These are phyloP conservation scores for Liopterus haemorrhoidalis DNA, from an alignment of 2,888 invertebrate genomes.

Conservation along the genomic window DNA sequence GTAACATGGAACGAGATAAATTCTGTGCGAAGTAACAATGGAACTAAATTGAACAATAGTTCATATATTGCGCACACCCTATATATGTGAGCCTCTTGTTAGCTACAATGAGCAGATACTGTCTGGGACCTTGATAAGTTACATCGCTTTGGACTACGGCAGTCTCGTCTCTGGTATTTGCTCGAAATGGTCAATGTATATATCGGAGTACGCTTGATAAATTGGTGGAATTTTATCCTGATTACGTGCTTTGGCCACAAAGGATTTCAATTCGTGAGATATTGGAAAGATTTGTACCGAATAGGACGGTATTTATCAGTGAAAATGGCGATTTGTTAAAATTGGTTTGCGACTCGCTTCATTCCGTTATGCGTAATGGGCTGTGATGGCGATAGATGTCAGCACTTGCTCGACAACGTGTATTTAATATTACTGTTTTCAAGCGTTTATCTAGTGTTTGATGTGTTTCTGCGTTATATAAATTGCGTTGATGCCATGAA, in stretches of 20 bases:
- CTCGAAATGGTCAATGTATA: neutral
- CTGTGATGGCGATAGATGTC: conserved; percentile 22
- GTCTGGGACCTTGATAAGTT: neutral
- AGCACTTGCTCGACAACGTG: too few species aligned
- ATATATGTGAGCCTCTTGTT: too few species aligned
- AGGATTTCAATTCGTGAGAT: conserved; percentile 25
- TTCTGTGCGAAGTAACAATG: conserved; percentile 21
- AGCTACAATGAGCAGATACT: too few species aligned
- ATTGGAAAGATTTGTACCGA: conserved; percentile 25
- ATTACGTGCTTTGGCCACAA: conserved; percentile 23
- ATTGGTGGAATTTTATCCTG: conserved; percentile 23
- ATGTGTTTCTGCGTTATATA: too few species aligned
- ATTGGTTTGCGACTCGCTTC: conserved; percentile 16
- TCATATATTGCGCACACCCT: conserved; percentile 24
- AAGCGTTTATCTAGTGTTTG: too few species aligned
- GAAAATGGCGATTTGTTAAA: conserved; percentile 21
- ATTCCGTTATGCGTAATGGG: conserved; percentile 19
- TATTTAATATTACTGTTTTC: too few species aligned
- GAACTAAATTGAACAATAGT: conserved; percentile 25
- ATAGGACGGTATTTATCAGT: conserved; percentile 23
- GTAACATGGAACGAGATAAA: conserved; percentile 12
- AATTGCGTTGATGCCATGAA: too few species aligned
- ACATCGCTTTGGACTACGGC: neutral
- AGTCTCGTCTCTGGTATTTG: too few species aligned
- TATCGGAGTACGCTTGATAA: conserved; percentile 9